These are phyloP conservation scores for Drosophila robusta DNA, from an alignment of 2,888 invertebrate genomes.

Conservation along the genomic window DNA sequence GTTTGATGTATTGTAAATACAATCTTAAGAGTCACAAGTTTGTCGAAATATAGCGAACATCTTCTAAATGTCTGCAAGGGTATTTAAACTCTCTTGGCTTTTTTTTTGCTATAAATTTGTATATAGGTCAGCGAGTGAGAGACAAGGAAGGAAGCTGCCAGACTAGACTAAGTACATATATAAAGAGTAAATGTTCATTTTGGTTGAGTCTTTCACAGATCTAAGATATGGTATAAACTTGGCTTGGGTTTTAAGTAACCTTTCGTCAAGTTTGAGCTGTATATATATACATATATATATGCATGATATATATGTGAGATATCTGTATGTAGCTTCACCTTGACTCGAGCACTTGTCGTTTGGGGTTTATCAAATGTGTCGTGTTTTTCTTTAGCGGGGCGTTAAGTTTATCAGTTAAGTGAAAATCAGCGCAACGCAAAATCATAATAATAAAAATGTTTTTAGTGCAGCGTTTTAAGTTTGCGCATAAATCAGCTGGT, in stretches of 20 bases:
- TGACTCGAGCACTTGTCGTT: constrained; percentile 40
- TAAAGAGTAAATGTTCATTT: too few relatives aligned
- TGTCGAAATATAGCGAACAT: too few relatives aligned
- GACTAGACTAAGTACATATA: too few relatives aligned
- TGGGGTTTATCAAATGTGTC: constrained; percentile 49
- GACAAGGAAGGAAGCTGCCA: too few relatives aligned
- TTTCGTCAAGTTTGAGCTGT: background rate
- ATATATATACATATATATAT: too few relatives aligned
- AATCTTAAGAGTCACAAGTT: background rate
- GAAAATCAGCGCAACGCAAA: constrained; percentile 66
- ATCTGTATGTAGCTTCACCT: constrained; percentile 31
- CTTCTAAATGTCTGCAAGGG: too few relatives aligned
- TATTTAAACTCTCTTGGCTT: too few relatives aligned
- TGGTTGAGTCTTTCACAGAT: too few relatives aligned
- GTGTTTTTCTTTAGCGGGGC: constrained; percentile 40
- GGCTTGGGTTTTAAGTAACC: background rate
- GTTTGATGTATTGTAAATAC: background rate
- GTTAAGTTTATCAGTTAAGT: constrained; percentile 76
- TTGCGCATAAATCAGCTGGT: constrained; percentile 77
- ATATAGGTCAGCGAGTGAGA: too few relatives aligned
- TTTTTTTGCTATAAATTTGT: too few relatives aligned
- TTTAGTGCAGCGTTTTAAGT: constrained; percentile 72
- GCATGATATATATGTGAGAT: too few relatives aligned
- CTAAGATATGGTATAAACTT: background rate
- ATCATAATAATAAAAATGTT: constrained; percentile 77